Conservation (phyloP, 2,113 vertebrate species). For the Cryptomyrus ogoouensis region DNA sequence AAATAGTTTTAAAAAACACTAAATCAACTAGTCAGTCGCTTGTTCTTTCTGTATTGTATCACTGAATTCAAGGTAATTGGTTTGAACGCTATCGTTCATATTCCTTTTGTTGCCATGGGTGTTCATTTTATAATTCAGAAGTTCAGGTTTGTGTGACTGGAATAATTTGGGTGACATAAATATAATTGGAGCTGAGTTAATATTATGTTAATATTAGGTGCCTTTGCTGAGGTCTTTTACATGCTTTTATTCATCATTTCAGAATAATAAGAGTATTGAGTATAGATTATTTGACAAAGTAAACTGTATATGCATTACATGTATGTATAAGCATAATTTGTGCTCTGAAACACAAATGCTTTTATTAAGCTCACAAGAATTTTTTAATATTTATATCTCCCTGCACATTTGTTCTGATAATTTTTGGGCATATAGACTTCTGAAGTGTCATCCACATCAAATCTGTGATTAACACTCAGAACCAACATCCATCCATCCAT, state of each 20-base stretch:
- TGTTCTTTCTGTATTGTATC: conserved; percentile 1
- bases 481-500: not conserved
- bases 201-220: not conserved
- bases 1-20: conserved; percentile 22
- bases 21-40: conserved; percentile 17
- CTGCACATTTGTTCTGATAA: too few relatives aligned
- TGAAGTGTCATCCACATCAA: not conserved
- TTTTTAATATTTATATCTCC: not conserved
- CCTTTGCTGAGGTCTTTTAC: not conserved
- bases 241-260: not conserved
- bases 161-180: not conserved
- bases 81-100: not conserved
- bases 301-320: not conserved
- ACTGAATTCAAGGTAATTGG: conserved; percentile 9
- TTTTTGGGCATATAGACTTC: not conserved
- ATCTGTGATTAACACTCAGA: not conserved
- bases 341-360: not conserved
- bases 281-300: not conserved
- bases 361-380: not conserved
- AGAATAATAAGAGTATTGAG: not conserved
- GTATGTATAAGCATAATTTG: not conserved
- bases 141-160: not conserved
- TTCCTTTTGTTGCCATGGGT: not conserved
- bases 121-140: not conserved
- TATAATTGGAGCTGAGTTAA: not conserved